phyloP scores from a whole-genome alignment of 2,113 vertebrate species.

The Penelope pileata region DNA sequence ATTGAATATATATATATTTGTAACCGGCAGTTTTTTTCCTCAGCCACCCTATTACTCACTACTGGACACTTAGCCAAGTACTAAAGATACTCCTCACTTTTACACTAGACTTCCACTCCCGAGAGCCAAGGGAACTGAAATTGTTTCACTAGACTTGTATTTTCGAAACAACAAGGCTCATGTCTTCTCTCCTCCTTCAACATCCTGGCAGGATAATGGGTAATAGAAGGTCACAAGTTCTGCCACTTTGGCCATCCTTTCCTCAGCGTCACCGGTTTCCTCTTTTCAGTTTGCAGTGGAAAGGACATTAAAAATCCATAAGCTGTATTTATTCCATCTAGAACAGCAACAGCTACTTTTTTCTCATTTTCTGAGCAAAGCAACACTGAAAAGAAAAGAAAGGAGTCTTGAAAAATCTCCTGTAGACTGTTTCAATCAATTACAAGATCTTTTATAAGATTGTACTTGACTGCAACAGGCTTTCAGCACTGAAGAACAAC shows the following conservation, averaged over 20 bases:
- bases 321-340: background rate
- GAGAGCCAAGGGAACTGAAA: background rate
- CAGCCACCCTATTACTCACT: background rate
- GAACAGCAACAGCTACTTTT: background rate
- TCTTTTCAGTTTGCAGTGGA: background rate
- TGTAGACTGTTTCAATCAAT: background rate
- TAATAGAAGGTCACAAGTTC: background rate
- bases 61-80: background rate
- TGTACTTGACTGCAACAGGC: background rate
- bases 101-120: background rate
- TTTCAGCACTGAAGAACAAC: background rate
- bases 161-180: background rate
- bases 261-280: background rate
- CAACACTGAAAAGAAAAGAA: background rate
- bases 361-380: background rate
- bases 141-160: background rate
- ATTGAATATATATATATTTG: background rate
- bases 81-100: background rate
- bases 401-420: background rate
- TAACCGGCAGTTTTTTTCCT: background rate
- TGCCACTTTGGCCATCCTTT: background rate
- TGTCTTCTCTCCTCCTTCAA: background rate
- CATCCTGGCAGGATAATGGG: background rate
- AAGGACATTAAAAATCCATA: background rate
- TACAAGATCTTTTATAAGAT: background rate